Evolutionary conservation across 2,797 vertebrate genomes (phyloP).

Genomic region (Macropus fuliginosus): DNA sequence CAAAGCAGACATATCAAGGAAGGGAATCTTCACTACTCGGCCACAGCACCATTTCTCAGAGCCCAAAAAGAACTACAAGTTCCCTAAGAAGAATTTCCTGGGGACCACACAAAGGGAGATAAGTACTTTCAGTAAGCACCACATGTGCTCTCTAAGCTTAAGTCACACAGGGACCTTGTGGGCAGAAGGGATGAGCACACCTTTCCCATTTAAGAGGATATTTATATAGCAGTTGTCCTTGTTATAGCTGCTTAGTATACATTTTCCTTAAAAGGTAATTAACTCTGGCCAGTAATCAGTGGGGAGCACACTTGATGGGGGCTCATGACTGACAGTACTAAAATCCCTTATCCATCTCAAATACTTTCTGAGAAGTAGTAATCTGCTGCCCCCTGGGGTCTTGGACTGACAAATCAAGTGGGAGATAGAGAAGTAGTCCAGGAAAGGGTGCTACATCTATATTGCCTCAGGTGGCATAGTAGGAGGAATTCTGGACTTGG

Average conservation of each 20-base stretch:
- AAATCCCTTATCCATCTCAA: background rate
- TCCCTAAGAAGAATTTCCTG: background rate
- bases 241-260: background rate
- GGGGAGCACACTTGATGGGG: background rate
- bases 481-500: background rate
- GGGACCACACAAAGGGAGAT: background rate
- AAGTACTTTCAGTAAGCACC: background rate
- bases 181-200: background rate
- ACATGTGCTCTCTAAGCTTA: background rate
- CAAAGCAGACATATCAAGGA: background rate
- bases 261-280: background rate
- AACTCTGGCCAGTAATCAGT: background rate
- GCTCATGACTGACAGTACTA: background rate
- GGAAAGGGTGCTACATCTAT: background rate
- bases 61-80: background rate
- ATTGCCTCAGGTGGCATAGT: background rate
- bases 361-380: background rate
- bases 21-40: background rate
- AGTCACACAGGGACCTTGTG: background rate
- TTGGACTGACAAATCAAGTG: background rate
- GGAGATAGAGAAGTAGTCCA: background rate
- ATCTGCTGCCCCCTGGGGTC: background rate
- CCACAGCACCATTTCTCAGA: background rate
- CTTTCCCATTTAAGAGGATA: background rate
- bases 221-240: background rate